A percentile compares a stretch with the other conserved stretches of the same genome.
Conservation (phyloP, 64 coral and sea anemone species). For the Dendronephthya gigantea region DNA sequence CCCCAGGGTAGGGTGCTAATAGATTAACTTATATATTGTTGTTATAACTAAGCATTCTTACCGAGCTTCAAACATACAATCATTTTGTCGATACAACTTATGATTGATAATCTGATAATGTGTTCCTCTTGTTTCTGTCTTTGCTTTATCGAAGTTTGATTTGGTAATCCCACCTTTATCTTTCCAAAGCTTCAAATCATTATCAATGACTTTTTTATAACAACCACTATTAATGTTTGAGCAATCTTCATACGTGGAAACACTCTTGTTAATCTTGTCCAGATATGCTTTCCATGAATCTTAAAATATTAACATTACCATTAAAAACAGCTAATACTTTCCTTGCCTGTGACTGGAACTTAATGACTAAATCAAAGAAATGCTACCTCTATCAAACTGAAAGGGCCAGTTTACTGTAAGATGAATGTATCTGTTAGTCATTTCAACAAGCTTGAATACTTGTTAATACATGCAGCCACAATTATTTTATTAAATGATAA, state of each 20-base stretch:
- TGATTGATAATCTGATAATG: constrained; percentile 93
- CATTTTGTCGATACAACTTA: constrained; percentile 66
- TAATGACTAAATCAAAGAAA: too few relatives aligned
- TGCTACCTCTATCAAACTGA: too few relatives aligned
- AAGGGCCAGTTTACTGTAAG: too few relatives aligned
- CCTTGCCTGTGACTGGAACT: too few relatives aligned
- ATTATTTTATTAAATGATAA: too few relatives aligned
- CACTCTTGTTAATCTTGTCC: constrained; percentile 56
- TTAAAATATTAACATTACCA: neutral
- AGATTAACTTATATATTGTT: too few relatives aligned
- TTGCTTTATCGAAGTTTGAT: constrained; percentile 54
- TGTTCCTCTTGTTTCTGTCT: constrained; percentile 27
- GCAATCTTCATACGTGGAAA: constrained; percentile 56
- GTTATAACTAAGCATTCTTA: neutral
- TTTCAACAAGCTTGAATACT: too few relatives aligned
- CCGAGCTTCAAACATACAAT: constrained; percentile 96
- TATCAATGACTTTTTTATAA: constrained; percentile 72
- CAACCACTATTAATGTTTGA: constrained; percentile 81
- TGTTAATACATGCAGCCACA: too few relatives aligned
- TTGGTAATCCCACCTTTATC: constrained; percentile 74
- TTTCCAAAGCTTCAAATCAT: constrained; percentile 68
- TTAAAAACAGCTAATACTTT: neutral
- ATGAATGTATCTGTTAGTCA: too few relatives aligned
- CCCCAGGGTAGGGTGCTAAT: too few relatives aligned
- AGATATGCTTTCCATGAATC: constrained; percentile 64